Base-by-base conservation (phyloP, 2,888 invertebrate genomes). In the Drosophila crucigera region DNA sequence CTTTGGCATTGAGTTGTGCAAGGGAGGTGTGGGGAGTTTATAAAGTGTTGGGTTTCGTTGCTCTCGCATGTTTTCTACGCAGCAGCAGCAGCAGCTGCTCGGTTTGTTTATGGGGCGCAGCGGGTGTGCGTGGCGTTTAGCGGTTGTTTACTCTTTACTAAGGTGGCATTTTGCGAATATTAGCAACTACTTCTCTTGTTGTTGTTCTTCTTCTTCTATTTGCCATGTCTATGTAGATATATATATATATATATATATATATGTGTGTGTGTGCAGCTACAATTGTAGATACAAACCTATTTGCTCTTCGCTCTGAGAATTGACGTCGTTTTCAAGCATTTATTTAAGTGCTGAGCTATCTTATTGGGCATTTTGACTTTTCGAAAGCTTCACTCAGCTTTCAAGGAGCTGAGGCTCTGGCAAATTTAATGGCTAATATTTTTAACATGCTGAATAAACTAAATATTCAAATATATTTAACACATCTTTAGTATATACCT, bases 1-100 rank as follows among this genome's bases (percentile, higher is more conserved):
- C 52, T 63, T 55, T 60, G 43, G 41, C 35, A 58, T 43, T 49
- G 22, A 52, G 16, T 39, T 59, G 31, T 43, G 54, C n/a, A 11
- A 19, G 54, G n/a, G 25, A 16, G 37, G 19, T 55, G 30, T 14
- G 52, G 28, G 25, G 9, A 33, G 58, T 68, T 67, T 52, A 33
- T 61, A 55, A 47, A 50, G 43, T 55, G 55, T 61, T 75, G 43
- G 49, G 55, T 65, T 77, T 65, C 56, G 55, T 62, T 52, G 50
- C 80, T 81, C 80, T 82, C 69, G 67, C 74, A 59, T 66, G 10
- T 68, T 61, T 81, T 82, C 61, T 82, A 82, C 87, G 87, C 86
- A 86, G 86, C 83, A 71, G 73, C 76, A 71, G 75, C 76, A 55
- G 73, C 60, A 33, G 69, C 69, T 66, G 68, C 54, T 63, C 50